Evolutionary conservation across 2,797 vertebrate genomes (phyloP), one percentile per base, ranked within the genome.

Genomic region (Clarias platycephalus): DNA sequence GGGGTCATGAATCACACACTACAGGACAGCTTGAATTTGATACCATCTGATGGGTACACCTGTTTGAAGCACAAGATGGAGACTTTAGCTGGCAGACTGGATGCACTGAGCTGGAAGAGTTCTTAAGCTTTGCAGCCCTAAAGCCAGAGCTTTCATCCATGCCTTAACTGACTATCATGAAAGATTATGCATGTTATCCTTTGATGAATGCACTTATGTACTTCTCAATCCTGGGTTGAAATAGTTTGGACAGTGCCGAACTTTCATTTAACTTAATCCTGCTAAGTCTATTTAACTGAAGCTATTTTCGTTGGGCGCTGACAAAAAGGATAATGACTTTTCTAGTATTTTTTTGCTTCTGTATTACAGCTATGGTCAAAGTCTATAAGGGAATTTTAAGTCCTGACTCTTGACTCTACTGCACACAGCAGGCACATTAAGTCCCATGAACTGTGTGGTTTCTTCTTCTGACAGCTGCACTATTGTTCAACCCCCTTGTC

Each of bases 401-500:
- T 79, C 72, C 18, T 9, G 18, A 44, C 84, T 85, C 18, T 55
- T 64, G 16, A 58, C 31, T 63, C 49, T 60, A 44, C 53, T 67
- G 71, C 37, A 68, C 40, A 37, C 24, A 85, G 26, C 24, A 86
- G 58, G 28, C 74, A 13, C 26, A 72, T 37, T 28, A 83, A 79
- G 68, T 62, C 71, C 81, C 77, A 57, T 86, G 81, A 83, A 78
- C 67, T 86, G 55, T 80, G 63, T 44, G 24, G 28, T 57, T 74
- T 86, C 74, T 64, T 67, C 66, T 86, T 81, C 81, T 84, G 80
- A 86, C 85, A 88, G 84, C 63, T 86, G 76, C 75, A 84, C 64
- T 62, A 82, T 72, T 79, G n/a, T 78, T 79, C 79, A 79, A 18
- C 37, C 24, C 26, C 9, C 68, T 49, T 68, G 68, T 83, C 70